These are phyloP conservation scores for Ammospiza nelsoni DNA, from an alignment of 2,113 vertebrate genomes.

Conservation along the genomic window DNA sequence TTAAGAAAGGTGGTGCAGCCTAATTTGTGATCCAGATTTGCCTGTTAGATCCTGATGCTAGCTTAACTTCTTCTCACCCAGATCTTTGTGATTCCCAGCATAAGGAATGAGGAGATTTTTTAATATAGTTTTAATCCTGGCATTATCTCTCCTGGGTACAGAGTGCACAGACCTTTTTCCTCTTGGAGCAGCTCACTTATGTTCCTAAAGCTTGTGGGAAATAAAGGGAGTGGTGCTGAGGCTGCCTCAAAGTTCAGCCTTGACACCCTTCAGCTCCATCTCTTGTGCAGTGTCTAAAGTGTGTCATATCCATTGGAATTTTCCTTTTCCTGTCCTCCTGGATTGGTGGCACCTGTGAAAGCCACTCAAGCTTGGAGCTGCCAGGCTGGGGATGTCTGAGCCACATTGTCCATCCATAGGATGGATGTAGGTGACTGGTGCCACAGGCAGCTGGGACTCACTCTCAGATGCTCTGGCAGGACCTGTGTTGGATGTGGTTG, in stretches of 20 bases:
- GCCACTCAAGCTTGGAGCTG: background rate
- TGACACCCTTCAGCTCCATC: background rate
- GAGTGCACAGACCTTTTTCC: rapidly evolving
- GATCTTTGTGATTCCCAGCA: background rate
- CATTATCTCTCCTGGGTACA: background rate
- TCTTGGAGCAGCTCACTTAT: background rate
- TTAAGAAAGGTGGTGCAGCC: background rate
- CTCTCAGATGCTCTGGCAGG: background rate
- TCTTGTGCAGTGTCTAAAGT: background rate
- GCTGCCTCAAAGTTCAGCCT: background rate
- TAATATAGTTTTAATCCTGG: background rate
- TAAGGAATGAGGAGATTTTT: background rate
- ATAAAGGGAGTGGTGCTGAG: rapidly evolving
- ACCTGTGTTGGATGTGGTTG: background rate
- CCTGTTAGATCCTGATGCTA: background rate
- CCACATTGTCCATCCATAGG: rapidly evolving
- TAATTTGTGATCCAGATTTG: background rate
- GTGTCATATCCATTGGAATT: background rate
- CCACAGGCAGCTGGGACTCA: background rate
- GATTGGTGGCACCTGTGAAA: background rate
- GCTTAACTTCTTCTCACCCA: background rate
- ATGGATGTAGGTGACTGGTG: rapidly evolving
- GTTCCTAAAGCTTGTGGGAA: background rate
- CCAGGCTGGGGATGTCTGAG: background rate
- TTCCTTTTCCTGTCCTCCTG: background rate